Conservation (phyloP, 64 coral and sea anemone genomes). For the Actinia equina region DNA sequence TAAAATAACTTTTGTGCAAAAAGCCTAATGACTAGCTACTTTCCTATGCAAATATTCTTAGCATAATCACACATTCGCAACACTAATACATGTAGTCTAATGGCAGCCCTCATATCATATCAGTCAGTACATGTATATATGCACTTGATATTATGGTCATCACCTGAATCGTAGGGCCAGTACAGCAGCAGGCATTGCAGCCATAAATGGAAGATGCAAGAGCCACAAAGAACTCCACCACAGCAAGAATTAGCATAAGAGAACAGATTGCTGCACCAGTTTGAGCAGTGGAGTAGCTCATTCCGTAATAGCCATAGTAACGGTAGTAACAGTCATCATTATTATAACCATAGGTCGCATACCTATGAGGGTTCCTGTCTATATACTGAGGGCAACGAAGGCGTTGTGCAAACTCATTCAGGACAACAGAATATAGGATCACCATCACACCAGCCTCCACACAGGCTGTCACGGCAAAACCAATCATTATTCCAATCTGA, state of each 20-base stretch:
- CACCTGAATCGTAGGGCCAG: background rate
- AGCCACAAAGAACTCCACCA: conserved; percentile 34
- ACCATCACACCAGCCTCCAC: conserved; percentile 67
- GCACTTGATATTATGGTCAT: background rate
- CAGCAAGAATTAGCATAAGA: conserved; percentile 9
- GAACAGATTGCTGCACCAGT: conserved; percentile 25
- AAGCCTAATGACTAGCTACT: too few species aligned
- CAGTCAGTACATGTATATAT: background rate
- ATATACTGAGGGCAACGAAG: conserved; percentile 15
- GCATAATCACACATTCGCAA: too few species aligned
- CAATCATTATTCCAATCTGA: conserved; percentile 81
- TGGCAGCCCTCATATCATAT: too few species aligned
- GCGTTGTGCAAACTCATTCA: conserved; percentile 1
- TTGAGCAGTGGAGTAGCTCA: background rate
- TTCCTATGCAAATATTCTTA: too few species aligned
- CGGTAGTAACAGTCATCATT: background rate
- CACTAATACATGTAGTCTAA: too few species aligned
- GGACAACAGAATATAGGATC: conserved; percentile 57
- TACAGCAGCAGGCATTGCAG: conserved; percentile 37
- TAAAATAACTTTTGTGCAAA: too few species aligned
- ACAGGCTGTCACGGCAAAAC: conserved; percentile 72
- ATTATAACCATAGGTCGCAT: too few species aligned
- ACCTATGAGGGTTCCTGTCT: too few species aligned
- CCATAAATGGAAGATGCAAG: conserved; percentile 50
- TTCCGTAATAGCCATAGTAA: background rate